A percentile compares a stretch with the other conserved stretches of the same genome.
Evolutionary conservation across 2,113 vertebrate genomes (phyloP).

Genomic region (Miniopterus natalensis): DNA sequence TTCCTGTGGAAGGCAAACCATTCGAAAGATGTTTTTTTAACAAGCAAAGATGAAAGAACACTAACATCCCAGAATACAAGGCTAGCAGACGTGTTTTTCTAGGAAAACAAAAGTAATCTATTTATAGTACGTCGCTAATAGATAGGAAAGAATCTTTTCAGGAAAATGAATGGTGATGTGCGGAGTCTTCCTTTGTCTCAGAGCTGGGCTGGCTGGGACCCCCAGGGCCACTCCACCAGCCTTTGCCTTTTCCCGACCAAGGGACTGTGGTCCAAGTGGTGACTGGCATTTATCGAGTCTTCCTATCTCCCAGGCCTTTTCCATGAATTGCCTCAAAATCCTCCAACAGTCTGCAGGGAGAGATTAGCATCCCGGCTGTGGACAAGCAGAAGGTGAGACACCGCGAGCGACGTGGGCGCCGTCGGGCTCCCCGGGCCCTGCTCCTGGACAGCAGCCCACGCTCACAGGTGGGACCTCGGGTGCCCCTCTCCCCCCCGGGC

Average conservation of each 20-base stretch:
- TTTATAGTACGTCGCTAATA: slow-evolving; percentile 30
- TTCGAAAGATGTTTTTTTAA: neutral
- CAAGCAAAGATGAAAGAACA: slow-evolving; percentile 65
- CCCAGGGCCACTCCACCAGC: neutral
- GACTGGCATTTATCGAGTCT: neutral
- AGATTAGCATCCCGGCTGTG: neutral
- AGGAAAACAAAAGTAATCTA: slow-evolving; percentile 64
- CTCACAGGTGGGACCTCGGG: no score
- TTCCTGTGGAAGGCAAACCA: neutral
- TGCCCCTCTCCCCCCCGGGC: no score
- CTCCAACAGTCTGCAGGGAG: neutral
- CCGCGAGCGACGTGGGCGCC: neutral
- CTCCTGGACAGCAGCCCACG: no score
- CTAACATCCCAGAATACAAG: neutral
- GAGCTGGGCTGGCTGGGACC: neutral
- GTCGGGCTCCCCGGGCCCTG: no score
- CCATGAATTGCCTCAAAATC: neutral
- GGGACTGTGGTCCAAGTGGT: neutral
- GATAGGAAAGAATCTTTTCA: neutral
- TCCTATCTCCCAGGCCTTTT: neutral
- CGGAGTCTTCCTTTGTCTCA: neutral
- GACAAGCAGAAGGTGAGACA: neutral
- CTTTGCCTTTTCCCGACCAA: neutral
- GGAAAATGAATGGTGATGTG: neutral
- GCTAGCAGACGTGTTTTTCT: neutral